phyloP scores from a whole-genome alignment of 1,140 invertebrate species.

The Leptinotarsa undecemlineata region DNA sequence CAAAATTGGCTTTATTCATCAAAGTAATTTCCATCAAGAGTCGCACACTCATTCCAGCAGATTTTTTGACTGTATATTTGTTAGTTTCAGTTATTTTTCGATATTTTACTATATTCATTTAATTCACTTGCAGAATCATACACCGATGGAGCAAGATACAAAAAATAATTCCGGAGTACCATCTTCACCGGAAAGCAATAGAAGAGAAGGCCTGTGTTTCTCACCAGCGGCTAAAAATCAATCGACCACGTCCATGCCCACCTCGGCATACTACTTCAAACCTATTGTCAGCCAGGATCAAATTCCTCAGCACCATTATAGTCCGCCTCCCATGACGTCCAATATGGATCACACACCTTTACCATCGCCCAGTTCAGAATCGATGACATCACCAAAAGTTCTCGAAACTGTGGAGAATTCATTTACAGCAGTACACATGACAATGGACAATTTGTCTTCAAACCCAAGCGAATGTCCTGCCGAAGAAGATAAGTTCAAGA shows the following conservation, averaged over 20 bases:
- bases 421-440: no score
- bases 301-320: not conserved
- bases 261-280: not conserved
- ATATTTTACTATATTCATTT: not conserved
- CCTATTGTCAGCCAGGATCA: not conserved
- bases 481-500: no score
- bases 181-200: slow-evolving; percentile 50
- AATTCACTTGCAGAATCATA: slow-evolving; percentile 54
- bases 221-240: not conserved
- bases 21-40: no score
- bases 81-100: no score
- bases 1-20: no score
- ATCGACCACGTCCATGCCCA: not conserved
- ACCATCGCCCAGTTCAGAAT: slow-evolving; percentile 56
- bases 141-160: slow-evolving; percentile 48
- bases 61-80: no score
- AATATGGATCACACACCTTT: slow-evolving; percentile 47
- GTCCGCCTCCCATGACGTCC: not conserved
- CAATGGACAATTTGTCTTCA: no score
- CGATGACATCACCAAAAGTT: slow-evolving; percentile 37
- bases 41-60: no score
- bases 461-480: no score
- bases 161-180: slow-evolving; percentile 51
- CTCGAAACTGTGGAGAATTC: no score
- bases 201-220: slow-evolving; percentile 39